Conservation (phyloP, 2,113 vertebrate genomes). For the Anolis carolinensis region DNA sequence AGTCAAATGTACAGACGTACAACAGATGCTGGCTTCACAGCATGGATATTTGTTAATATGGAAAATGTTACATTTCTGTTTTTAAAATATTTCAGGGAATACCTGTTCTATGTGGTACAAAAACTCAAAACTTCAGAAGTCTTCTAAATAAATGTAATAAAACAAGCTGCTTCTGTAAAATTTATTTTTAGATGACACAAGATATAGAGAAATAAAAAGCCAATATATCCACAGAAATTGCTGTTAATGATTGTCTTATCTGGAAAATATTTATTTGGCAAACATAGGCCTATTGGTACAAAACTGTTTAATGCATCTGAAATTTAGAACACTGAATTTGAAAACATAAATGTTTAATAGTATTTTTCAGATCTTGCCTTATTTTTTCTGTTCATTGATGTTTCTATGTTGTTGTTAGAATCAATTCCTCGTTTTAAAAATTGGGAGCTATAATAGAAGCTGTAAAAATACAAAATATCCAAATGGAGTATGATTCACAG, state of each 20-base stretch:
- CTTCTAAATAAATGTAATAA: not conserved
- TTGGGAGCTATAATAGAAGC: fast-evolving
- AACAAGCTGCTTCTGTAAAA: not conserved
- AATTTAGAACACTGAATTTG: not conserved
- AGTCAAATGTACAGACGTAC: too few species aligned
- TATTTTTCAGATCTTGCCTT: slow-evolving; percentile 7
- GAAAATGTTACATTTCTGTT: not conserved
- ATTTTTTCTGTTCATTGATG: not conserved
- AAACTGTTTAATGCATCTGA: not conserved
- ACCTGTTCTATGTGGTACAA: not conserved
- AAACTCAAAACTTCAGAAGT: not conserved
- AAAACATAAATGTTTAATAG: not conserved
- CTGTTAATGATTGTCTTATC: not conserved
- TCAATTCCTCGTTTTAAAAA: not conserved
- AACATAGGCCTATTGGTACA: not conserved
- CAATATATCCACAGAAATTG: not conserved
- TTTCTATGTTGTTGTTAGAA: not conserved
- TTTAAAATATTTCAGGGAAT: not conserved
- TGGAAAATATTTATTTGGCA: not conserved
- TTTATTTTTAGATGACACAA: not conserved
- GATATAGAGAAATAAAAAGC: not conserved
- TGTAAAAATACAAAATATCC: not conserved
- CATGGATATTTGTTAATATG: not conserved
- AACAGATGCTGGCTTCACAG: not conserved
- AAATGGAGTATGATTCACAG: not conserved